Evolutionary conservation across 2,888 invertebrate species (phyloP), one percentile per base, ranked within the genome.

Genomic region (Anthophora plumipes): DNA sequence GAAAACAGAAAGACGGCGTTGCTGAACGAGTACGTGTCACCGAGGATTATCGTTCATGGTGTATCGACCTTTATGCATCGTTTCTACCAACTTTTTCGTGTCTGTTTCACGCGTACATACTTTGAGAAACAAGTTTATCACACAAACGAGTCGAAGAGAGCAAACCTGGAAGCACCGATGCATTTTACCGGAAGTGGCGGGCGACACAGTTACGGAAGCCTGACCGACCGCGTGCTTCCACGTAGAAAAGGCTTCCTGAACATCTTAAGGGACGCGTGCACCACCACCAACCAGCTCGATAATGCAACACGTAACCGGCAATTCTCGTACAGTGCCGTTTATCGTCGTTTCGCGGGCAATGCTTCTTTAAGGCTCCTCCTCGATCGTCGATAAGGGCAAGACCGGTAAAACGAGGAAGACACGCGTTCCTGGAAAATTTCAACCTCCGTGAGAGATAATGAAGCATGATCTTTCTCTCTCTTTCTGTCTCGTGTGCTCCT

Each of bases 171-270:
- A 50, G 61, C 74, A 46, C 12, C 63, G 73, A 20, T 46, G 52
- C 70, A 60, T 72, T 77, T 22, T 37, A 48, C 72, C 81, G 81
- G 77, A 82, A 75, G 68, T 54, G 60, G 4, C 5, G 39, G 54
- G 22, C 81, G 82, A 72, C 81, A 77, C 59, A 69, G 59, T 80
- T 81, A 81, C 76, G 77, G 77, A 77, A 81, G 69, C 71, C 81
- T 46, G 69, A 61, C 41, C 41, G 66, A 31, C 46, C 25, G 39
- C 80, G 64, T 76, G 48, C 67, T 68, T 63, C 46, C 61, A 48
- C 74, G 79, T 67, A 68, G 1, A 31, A 31, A 57, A 59, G 11
- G 70, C 63, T 76, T 72, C 74, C 64, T 50, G 43, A 31, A 59
- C 60, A 60, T 80, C 64, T 70, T 52, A 52, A 48, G 60, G 79